Base-by-base conservation (phyloP, 2,888 invertebrate species). In the Oscheius sp. region DNA sequence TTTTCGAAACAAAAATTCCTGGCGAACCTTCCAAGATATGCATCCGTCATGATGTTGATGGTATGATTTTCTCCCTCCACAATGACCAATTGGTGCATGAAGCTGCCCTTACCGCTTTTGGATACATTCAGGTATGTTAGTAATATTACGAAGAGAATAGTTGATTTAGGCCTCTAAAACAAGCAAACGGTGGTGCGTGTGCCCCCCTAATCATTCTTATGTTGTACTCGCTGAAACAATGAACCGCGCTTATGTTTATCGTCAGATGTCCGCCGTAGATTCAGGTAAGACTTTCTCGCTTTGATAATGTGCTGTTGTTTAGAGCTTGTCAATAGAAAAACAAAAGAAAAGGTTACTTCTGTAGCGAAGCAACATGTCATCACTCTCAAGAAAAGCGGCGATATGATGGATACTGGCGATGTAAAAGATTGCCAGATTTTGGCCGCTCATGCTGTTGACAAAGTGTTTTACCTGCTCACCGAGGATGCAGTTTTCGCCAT, bases 211-310 rank as follows among this genome's bases (percentile, higher is more conserved):
- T 72, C 61, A 70, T 46, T 55, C 74, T 7, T 83, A 82, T 58
- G 82, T 82, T 9, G 70, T 73, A 3, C 77, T 85, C 23, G 72
- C 80, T 18, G 82, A 85, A 53, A 27, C 72, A 7, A 79, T 46
- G 41, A 79, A 84, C 56, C 81, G 81, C 25, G 75, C 79, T 9
- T 80, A 82, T 35, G n/a, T 85, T 25, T 84, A 84, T 72, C 77
- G 77, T 55, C 84, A 84, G 52, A 74, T 73, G 12, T 76, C 78
- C 7, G 74, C 75, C 5, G 61, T 84, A n/a, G n/a, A 27, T 9
- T 35, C 73, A 35, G 73, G 73, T 73, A 6, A 35, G 5, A 35
- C 7, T 52, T 55, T 49, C 18, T 55, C 53, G 18, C 23, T 18
- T 45, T 63, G 35, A 41, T 6, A 13, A 9, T 12, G 43, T 49